These are phyloP conservation scores for Eilema griseolum DNA, from an alignment of 2,888 invertebrate species.

Conservation along the genomic window DNA sequence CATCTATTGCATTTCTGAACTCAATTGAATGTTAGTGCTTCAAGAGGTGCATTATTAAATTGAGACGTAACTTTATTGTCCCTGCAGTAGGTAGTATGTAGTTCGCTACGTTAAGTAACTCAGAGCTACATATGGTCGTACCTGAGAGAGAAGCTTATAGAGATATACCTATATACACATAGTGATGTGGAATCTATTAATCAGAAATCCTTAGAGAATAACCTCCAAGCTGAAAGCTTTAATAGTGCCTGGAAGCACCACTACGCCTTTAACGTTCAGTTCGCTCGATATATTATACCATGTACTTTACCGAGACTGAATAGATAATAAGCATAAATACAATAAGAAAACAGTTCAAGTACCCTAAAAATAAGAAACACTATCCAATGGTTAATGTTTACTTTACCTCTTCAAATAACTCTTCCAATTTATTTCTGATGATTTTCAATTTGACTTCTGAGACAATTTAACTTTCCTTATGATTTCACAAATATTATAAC, in stretches of 20 bases:
- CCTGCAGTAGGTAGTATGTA: slow-evolving; percentile 20
- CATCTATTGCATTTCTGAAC: slow-evolving; percentile 8
- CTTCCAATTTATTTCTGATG: not conserved
- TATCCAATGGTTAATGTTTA: not conserved
- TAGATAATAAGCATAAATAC: not conserved
- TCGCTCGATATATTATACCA: not conserved
- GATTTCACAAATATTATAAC: too few relatives aligned
- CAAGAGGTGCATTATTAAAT: slow-evolving; percentile 42
- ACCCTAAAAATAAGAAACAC: not conserved
- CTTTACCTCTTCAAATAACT: not conserved
- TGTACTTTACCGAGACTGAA: not conserved
- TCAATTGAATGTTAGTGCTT: slow-evolving; percentile 4
- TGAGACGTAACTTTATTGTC: slow-evolving; percentile 36
- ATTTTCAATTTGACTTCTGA: too few relatives aligned
- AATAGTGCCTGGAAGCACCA: not conserved
- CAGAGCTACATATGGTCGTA: slow-evolving; percentile 26
- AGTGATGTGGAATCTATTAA: slow-evolving; percentile 30
- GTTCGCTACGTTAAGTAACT: slow-evolving; percentile 27
- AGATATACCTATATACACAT: not conserved
- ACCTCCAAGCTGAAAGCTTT: slow-evolving; percentile 20
- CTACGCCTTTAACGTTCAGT: not conserved
- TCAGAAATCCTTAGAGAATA: slow-evolving; percentile 39
- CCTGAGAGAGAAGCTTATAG: slow-evolving; percentile 9
- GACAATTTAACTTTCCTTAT: too few relatives aligned
- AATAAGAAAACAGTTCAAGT: not conserved